Percentiles rank a stretch among this genome's conserved stretches.
Evolutionary conservation across 2,113 vertebrate species (phyloP).

Genomic region (Lutjanus erythropterus): DNA sequence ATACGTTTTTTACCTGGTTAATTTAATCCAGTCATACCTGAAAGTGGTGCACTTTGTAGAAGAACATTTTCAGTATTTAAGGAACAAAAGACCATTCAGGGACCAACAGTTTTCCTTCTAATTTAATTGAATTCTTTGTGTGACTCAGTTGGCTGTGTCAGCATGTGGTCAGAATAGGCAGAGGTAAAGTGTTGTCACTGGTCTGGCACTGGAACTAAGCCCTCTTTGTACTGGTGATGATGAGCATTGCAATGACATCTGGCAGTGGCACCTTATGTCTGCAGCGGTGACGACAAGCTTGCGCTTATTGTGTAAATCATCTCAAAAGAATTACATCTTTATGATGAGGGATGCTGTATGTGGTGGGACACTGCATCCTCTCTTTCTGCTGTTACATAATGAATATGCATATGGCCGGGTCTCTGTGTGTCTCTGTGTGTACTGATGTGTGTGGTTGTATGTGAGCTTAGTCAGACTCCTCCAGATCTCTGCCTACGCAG

Average conservation of each 20-base stretch:
- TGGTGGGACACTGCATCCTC: conserved; percentile 55
- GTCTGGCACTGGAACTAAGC: conserved; percentile 45
- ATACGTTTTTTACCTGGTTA: too few species aligned
- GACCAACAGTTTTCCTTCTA: background rate
- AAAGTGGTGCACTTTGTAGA: background rate
- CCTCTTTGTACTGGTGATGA: conserved; percentile 59
- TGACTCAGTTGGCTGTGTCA: background rate
- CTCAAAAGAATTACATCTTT: conserved; percentile 59
- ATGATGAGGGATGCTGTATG: conserved; percentile 19
- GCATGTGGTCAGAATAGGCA: conserved; percentile 23
- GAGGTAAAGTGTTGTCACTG: conserved; percentile 42
- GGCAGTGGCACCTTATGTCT: conserved; percentile 55
- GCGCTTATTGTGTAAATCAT: conserved; percentile 32
- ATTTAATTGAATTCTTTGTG: conserved; percentile 25
- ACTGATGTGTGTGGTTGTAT: conserved; percentile 70
- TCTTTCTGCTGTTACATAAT: conserved; percentile 69
- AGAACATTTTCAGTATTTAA: background rate
- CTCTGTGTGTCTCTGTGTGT: conserved; percentile 57
- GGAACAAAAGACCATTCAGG: background rate
- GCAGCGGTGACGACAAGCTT: conserved; percentile 44
- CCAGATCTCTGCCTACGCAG: conserved; percentile 76
- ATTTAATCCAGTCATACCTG: too few species aligned
- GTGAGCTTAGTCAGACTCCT: conserved; percentile 77
- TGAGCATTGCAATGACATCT: conserved; percentile 49
- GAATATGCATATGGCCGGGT: conserved; percentile 64